Conservation (phyloP, 2,113 vertebrate species). For the Lepus timidus region DNA sequence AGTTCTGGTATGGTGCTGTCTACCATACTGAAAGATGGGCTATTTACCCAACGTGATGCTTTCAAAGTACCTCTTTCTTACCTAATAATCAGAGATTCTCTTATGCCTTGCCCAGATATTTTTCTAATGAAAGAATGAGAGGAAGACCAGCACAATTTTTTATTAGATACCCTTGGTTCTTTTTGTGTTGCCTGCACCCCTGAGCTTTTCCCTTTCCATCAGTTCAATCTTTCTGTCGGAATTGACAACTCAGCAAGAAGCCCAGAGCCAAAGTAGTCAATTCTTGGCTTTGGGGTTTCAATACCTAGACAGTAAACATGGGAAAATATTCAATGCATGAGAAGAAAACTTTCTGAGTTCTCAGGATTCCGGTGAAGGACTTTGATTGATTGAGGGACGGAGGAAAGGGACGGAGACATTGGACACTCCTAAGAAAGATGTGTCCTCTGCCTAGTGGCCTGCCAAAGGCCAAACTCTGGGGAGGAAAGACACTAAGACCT, state of each 20-base stretch:
- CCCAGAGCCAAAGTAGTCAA: background rate
- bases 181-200: background rate
- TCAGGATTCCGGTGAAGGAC: background rate
- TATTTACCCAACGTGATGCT: background rate
- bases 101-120: background rate
- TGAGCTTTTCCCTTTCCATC: background rate
- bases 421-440: background rate
- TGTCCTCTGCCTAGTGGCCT: background rate
- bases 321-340: background rate
- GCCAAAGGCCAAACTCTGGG: background rate
- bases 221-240: background rate
- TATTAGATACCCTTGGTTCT: background rate
- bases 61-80: background rate
- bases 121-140: background rate
- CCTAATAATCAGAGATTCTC: background rate
- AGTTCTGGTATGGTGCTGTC: background rate
- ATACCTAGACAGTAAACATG: background rate
- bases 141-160: background rate
- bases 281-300: background rate
- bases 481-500: background rate
- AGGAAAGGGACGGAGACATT: background rate
- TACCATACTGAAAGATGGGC: background rate
- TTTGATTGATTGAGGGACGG: background rate
- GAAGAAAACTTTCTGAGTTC: background rate
- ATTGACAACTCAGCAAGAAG: background rate